Evolutionary conservation across 2,888 invertebrate species (phyloP), one percentile per base, ranked within the genome.

Genomic region (Coelopa pilipes): DNA sequence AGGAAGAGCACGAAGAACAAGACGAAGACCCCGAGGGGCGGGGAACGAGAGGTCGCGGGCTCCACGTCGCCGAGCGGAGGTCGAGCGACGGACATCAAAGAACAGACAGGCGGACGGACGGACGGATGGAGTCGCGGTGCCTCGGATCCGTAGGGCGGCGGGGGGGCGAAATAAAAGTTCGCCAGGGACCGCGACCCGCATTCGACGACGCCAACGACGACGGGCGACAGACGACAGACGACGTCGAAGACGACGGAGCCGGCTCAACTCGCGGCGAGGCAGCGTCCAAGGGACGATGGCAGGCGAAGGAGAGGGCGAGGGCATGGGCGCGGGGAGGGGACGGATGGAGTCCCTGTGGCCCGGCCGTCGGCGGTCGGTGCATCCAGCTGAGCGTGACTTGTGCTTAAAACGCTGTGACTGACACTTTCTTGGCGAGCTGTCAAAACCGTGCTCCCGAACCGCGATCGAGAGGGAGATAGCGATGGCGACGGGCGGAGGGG

Each of bases 381-480:
- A 62, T 34, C 50, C 49, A 70, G 60, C 59, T 59, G 69, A 69
- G 47, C 59, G 47, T 69, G 57, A 57, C 59, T 57, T 69, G 60
- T 60, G 70, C 49, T 60, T 60, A 68, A 55, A 53, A 68, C 47
- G 47, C 60, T 62, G 70, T 49, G 59, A 62, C 60, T 62, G 70
- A 70, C 70, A 70, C 47, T 70, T 49, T 49, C 47, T 34, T 63
- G 70, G 62, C 62, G 62, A 50, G 62, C 70, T 70, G 70, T 70
- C 70, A 70, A 70, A 62, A 70, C 49, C 19, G 12, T 13, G 9
- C 15, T 21, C 47, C 19, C 19, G 49, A 65, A 47, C 21, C 17
- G 49, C 11, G 49, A 65, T 13, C 21, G 21, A 13, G 47, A 63
- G 46, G 4, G 63, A 63, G 11, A 63, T 45, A 46, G 46, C 10